phyloP scores from a whole-genome alignment of 2,888 invertebrate genomes.

The Hoplodrina blanda region DNA sequence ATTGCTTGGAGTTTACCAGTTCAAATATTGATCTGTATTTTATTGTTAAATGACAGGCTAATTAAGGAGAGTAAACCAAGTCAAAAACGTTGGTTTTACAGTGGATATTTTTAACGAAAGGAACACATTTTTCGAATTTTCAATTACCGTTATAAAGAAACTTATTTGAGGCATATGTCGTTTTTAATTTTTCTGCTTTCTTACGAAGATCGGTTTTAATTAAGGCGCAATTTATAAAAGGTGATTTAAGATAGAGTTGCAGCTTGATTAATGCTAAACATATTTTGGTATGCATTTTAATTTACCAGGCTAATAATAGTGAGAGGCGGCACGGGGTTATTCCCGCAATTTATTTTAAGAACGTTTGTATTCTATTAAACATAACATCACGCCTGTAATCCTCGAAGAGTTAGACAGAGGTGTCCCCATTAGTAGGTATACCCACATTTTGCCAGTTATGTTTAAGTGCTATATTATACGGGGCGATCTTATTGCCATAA shows the following conservation, averaged over 20 bases:
- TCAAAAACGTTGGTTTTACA: slow-evolving; percentile 11
- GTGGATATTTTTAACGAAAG: slow-evolving; percentile 14
- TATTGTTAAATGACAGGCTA: slow-evolving; percentile 35
- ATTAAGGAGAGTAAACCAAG: slow-evolving; percentile 36
- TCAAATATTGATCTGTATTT: slow-evolving; percentile 62
- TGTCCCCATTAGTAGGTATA: no score
- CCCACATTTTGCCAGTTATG: no score
- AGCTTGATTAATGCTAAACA: background rate
- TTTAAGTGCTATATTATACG: no score
- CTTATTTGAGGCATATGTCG: background rate
- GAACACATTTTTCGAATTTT: slow-evolving; percentile 5
- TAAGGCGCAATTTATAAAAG: background rate
- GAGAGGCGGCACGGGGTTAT: background rate
- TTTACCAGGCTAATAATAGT: no score
- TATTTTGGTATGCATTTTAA: background rate
- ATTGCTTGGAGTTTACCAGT: slow-evolving; percentile 55
- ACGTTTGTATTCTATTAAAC: no score
- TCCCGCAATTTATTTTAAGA: no score
- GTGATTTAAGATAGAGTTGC: background rate
- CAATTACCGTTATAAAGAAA: slow-evolving; percentile 26
- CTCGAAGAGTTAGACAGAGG: no score
- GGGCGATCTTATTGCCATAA: no score
- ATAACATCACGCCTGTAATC: no score
- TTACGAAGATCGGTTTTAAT: background rate
- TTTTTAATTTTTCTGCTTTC: background rate